A percentile compares a stretch with the other conserved stretches of the same genome.
Conservation (phyloP, 2,797 vertebrate genomes). For the Acropternis orthonyx region DNA sequence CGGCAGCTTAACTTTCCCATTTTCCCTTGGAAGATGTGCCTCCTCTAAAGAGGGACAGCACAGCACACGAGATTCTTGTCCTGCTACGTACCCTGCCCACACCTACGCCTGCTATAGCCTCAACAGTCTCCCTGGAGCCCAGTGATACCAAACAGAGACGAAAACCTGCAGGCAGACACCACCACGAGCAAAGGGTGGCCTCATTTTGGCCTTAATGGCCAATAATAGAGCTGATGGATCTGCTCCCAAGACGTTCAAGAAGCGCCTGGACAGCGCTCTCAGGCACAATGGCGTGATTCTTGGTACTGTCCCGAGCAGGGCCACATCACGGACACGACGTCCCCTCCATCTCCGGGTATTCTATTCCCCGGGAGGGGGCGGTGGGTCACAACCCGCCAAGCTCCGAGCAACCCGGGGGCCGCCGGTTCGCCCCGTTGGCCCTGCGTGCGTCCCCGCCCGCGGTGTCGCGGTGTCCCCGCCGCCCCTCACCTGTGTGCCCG, state of each 20-base stretch:
- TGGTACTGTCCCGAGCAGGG: not conserved
- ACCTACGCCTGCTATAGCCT: rapidly evolving
- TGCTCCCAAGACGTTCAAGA: not conserved
- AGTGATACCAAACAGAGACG: not conserved
- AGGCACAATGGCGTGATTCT: too few species aligned
- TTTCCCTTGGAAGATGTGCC: not conserved
- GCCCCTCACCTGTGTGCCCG: slow-evolving; percentile 85
- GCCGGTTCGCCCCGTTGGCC: rapidly evolving
- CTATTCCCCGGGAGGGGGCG: too few species aligned
- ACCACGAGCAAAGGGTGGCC: rapidly evolving
- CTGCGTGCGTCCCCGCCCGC: rapidly evolving
- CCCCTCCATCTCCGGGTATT: not conserved
- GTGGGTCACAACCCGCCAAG: too few species aligned
- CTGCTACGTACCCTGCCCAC: not conserved
- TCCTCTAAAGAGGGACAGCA: not conserved
- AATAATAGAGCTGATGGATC: not conserved
- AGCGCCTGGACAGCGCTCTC: not conserved
- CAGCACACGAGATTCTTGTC: rapidly evolving
- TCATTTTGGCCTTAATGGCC: not conserved
- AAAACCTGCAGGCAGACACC: rapidly evolving
- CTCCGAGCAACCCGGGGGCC: rapidly evolving
- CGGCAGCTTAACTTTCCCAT: not conserved
- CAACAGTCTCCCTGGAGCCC: not conserved
- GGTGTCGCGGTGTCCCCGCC: not conserved
- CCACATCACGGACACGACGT: not conserved